Conservation (phyloP, 1,140 invertebrate genomes). For the Agrilus planipennis region DNA sequence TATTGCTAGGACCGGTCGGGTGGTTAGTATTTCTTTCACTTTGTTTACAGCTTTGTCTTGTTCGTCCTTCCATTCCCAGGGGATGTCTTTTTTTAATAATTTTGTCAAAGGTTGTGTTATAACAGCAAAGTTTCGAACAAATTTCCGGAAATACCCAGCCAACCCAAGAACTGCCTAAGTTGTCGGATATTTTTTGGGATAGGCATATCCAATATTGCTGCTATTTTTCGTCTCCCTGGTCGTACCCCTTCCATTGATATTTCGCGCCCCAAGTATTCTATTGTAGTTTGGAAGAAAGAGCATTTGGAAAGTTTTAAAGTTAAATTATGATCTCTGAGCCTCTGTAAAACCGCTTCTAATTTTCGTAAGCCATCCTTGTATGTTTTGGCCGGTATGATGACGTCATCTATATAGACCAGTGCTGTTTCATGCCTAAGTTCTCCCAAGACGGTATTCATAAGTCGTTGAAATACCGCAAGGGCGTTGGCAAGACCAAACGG, state of each 20-base stretch:
- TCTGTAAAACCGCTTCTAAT: constrained; percentile 10
- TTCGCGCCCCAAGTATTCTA: constrained; percentile 21
- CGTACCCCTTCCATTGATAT: constrained; percentile 13
- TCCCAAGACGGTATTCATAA: constrained; percentile 15
- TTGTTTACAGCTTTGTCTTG: not conserved
- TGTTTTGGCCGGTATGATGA: constrained; percentile 15
- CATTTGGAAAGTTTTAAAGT: constrained; percentile 24
- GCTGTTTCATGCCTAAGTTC: constrained; percentile 5
- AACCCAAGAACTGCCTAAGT: constrained; percentile 1
- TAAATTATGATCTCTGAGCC: constrained; percentile 10
- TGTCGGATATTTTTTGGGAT: too few species aligned
- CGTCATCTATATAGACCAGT: constrained; percentile 23
- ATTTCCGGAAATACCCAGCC: not conserved
- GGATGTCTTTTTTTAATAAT: not conserved
- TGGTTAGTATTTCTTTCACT: not conserved
- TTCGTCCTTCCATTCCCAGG: not conserved
- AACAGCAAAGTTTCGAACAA: not conserved
- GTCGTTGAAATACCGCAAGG: constrained; percentile 25
- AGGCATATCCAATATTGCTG: constrained; percentile 19
- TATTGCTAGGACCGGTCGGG: not conserved
- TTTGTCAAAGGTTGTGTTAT: not conserved
- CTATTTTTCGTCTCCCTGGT: constrained; percentile 15
- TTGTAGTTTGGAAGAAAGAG: constrained; percentile 18
- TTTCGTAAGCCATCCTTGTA: constrained; percentile 20
- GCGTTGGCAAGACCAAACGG: constrained; percentile 27